A percentile compares a stretch with the other conserved stretches of the same genome.
Conservation (phyloP, 2,797 vertebrate genomes). For the Phrynocephalus forsythii region DNA sequence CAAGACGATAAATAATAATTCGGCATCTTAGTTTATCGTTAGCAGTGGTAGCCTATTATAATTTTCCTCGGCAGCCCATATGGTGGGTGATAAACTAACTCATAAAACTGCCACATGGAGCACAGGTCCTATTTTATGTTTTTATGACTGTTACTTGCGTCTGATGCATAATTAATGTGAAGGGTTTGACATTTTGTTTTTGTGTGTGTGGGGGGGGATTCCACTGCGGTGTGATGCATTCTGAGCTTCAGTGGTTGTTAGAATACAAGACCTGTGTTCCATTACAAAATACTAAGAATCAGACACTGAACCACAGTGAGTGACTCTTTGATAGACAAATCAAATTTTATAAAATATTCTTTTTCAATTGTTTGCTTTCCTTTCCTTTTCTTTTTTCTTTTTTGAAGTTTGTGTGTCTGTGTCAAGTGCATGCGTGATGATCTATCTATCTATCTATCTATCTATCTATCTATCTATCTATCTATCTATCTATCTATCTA, state of each 20-base stretch:
- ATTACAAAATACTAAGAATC: constrained; percentile 20
- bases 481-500: too few species aligned
- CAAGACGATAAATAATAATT: constrained; percentile 74
- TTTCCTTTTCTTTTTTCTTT: neutral
- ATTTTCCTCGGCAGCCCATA: constrained; percentile 72
- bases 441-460: too few species aligned
- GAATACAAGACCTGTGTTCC: constrained; percentile 12
- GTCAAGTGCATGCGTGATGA: too few species aligned
- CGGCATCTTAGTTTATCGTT: constrained; percentile 62
- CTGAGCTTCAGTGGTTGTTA: constrained; percentile 36
- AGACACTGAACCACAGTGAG: constrained; percentile 20
- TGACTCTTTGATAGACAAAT: constrained; percentile 3
- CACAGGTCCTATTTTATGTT: constrained; percentile 69
- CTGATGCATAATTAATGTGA: constrained; percentile 69
- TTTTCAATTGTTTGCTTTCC: neutral
- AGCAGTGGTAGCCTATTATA: constrained; percentile 65
- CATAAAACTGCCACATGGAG: constrained; percentile 72
- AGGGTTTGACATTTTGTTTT: constrained; percentile 57
- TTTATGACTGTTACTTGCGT: constrained; percentile 70
- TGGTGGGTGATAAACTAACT: constrained; percentile 73
- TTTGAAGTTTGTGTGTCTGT: too few species aligned
- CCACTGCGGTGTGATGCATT: constrained; percentile 43
- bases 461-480: too few species aligned
- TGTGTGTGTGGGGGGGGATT: constrained; percentile 28
- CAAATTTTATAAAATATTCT: constrained; percentile 20